Evolutionary conservation across 2,888 invertebrate species (phyloP).

Genomic region (Phlogophora meticulosa): DNA sequence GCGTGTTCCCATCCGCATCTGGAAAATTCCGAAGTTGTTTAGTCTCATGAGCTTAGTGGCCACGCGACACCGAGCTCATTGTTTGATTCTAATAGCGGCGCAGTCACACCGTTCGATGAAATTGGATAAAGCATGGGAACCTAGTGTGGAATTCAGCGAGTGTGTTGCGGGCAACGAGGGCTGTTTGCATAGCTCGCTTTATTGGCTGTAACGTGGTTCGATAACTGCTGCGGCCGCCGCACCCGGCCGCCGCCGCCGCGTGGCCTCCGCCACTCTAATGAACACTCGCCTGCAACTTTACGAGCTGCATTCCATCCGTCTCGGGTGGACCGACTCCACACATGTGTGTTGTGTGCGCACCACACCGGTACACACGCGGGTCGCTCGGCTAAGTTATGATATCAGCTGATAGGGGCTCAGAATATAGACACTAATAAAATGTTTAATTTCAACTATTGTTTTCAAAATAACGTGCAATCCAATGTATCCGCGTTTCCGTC

Average conservation of each 20-base stretch:
- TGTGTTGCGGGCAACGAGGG: conserved; percentile 77
- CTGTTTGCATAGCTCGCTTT: conserved; percentile 90
- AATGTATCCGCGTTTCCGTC: conserved; percentile 50
- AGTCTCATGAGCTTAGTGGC: conserved; percentile 80
- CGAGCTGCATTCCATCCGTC: conserved; percentile 79
- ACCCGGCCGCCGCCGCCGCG: conserved; percentile 63
- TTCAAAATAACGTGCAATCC: conserved; percentile 41
- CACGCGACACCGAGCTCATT: conserved; percentile 86
- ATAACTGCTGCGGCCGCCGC: conserved; percentile 75
- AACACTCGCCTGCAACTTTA: conserved; percentile 78
- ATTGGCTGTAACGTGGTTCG: conserved; percentile 87
- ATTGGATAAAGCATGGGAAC: conserved; percentile 91
- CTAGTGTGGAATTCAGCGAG: conserved; percentile 85
- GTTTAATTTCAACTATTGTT: conserved; percentile 33
- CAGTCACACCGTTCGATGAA: conserved; percentile 86
- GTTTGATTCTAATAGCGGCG: conserved; percentile 84
- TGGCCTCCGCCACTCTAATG: conserved; percentile 78
- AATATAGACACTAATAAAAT: conserved; percentile 39
- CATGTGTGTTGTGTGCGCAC: conserved; percentile 59
- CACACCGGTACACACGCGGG: conserved; percentile 30
- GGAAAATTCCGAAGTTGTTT: conserved; percentile 80
- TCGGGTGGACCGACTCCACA: conserved; percentile 62
- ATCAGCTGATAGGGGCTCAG: conserved; percentile 72
- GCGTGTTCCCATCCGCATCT: conserved; percentile 74
- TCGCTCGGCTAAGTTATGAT: conserved; percentile 53